Evolutionary conservation across 2,888 invertebrate species (phyloP), one percentile per base, ranked within the genome.

Genomic region (Tuberolachnus salignus): DNA sequence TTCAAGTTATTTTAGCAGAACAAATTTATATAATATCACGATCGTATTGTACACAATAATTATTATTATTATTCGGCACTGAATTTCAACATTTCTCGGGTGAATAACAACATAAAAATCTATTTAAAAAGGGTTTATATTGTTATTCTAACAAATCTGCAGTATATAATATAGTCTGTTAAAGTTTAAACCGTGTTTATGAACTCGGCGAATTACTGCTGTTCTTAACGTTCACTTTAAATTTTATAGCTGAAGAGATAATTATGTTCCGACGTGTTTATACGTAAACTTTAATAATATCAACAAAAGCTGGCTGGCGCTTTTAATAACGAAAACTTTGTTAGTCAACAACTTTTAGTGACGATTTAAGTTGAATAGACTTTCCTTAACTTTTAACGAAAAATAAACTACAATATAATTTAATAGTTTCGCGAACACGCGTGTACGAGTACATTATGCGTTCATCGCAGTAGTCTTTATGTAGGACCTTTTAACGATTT

Each of bases 191-290:
- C 51, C 61, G 51, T 73, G 72, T 73, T 72, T 73, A 73, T 21
- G 61, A 72, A 72, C 72, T 34, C 34, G 19, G 49, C 19, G 61
- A 61, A 72, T 73, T 63, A 73, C 72, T 6, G 34, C 34, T 73
- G 72, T 61, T 73, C 72, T 63, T 49, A 73, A 19, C 49, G 21
- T 73, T 63, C 51, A 34, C 72, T 59, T 72, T 49, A 61, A 26
- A 61, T 61, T 72, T 72, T 72, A 72, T 72, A 73, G 61, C 61
- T 63, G 72, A 73, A 73, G 51, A 73, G 72, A 73, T 73, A 73
- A 73, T 73, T 73, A 61, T 73, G 51, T 73, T 61, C 61, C 34
- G 72, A 73, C 72, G 72, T 63, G 61, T 73, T 73, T 73, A 61
- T 61, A 42, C 21, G 21, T 34, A 73, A 73, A 73, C 72, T 73